Conservation (phyloP, 2,797 vertebrate genomes). For the Microctenopoma stevenorrisi region DNA sequence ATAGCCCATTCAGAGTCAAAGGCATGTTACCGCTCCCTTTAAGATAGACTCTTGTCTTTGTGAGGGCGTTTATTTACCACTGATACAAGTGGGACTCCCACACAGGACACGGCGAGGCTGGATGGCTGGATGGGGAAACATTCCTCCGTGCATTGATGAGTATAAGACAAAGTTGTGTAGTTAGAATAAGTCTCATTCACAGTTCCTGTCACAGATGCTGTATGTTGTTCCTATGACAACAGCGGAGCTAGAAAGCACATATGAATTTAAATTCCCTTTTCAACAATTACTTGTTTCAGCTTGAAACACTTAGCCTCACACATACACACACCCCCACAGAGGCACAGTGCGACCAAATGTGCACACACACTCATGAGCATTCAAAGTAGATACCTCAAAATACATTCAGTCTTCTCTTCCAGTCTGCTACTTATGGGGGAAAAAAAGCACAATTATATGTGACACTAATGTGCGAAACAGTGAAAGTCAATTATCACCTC, state of each 20-base stretch:
- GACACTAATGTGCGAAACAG: constrained; percentile 62
- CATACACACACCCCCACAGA: neutral
- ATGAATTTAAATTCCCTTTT: constrained; percentile 43
- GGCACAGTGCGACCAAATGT: neutral
- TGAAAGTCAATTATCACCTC: constrained; percentile 71
- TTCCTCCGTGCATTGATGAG: constrained; percentile 21
- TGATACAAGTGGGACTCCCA: constrained; percentile 54
- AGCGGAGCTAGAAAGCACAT: constrained; percentile 38
- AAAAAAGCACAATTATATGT: constrained; percentile 47
- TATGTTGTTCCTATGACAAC: constrained; percentile 80
- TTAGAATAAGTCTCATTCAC: constrained; percentile 48
- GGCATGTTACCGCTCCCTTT: constrained; percentile 39
- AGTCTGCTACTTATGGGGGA: constrained; percentile 13
- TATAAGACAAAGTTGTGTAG: constrained; percentile 12
- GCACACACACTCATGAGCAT: constrained; percentile 6
- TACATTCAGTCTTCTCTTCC: constrained; percentile 16
- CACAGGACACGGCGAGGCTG: constrained; percentile 31
- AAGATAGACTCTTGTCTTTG: constrained; percentile 48
- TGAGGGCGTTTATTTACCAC: constrained; percentile 50
- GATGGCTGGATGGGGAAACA: constrained; percentile 31
- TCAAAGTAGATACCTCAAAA: neutral
- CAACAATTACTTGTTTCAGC: constrained; percentile 49
- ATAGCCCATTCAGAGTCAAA: constrained; percentile 54
- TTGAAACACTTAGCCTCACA: constrained; percentile 14
- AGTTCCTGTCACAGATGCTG: constrained; percentile 50